Evolutionary conservation across 2,113 vertebrate genomes (phyloP).

Genomic region (Pterocles burchelli): DNA sequence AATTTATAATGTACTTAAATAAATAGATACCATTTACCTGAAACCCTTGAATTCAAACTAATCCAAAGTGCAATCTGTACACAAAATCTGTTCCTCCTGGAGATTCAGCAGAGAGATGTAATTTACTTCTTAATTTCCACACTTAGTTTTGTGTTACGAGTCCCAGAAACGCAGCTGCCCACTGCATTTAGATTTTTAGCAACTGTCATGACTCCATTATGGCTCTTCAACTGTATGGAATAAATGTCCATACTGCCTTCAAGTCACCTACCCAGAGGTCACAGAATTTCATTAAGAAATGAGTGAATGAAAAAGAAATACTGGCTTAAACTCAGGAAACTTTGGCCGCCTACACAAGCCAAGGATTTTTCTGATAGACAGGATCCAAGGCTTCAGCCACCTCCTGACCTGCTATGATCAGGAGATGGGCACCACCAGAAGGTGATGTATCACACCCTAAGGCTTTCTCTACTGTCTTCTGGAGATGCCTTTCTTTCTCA

Average conservation of each 20-base stretch:
- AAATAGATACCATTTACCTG: neutral
- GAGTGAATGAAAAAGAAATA: neutral
- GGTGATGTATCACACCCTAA: neutral
- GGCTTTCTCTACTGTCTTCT: neutral
- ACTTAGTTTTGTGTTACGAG: neutral
- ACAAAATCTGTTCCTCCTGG: neutral
- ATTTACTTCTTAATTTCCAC: neutral
- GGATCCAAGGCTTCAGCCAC: neutral
- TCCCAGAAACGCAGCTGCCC: neutral
- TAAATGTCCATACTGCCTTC: neutral
- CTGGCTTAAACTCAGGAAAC: neutral
- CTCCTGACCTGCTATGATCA: neutral
- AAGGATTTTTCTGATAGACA: neutral
- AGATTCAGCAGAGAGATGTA: neutral
- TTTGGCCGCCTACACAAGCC: neutral
- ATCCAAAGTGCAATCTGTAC: neutral
- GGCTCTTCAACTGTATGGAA: neutral
- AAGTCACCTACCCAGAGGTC: neutral
- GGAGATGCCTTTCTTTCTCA: neutral
- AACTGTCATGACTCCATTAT: neutral
- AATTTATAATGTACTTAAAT: neutral
- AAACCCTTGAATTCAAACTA: neutral
- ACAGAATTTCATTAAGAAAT: neutral
- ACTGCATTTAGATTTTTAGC: neutral
- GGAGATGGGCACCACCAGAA: neutral